phyloP scores from a whole-genome alignment of 2,888 invertebrate species.

The Volucella bombylans region DNA sequence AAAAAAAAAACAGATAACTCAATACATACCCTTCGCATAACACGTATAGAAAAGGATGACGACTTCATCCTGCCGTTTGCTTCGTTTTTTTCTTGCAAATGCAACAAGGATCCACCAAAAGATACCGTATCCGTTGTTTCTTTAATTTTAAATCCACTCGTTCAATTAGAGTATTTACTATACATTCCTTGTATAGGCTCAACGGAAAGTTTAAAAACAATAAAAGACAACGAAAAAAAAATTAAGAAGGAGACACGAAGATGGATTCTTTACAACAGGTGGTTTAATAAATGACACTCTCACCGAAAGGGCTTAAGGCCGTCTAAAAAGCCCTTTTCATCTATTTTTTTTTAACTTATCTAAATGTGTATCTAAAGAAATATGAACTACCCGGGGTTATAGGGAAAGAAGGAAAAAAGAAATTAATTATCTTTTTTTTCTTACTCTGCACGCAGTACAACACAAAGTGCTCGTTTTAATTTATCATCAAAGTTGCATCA shows the following conservation, averaged over 20 bases:
- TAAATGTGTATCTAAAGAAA: constrained; percentile 50
- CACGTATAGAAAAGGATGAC: constrained; percentile 73
- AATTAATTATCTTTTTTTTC: constrained; percentile 10
- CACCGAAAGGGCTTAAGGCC: constrained; percentile 1
- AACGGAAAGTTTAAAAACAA: constrained; percentile 16
- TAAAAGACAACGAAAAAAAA: constrained; percentile 1
- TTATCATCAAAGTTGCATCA: constrained; percentile 3
- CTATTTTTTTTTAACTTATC: background rate
- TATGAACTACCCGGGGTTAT: background rate
- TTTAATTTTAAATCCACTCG: background rate
- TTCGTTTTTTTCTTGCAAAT: constrained; percentile 22
- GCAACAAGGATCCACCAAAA: constrained; percentile 25
- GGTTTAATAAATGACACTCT: constrained; percentile 49
- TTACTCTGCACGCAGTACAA: background rate
- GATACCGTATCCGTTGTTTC: constrained; percentile 1
- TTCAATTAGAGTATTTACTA: background rate
- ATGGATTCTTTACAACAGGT: constrained; percentile 57
- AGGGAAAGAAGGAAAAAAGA: background rate
- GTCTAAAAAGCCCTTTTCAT: constrained; percentile 22
- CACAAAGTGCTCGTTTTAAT: background rate
- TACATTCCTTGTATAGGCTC: constrained; percentile 30
- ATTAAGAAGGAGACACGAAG: background rate
- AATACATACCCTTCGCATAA: constrained; percentile 72
- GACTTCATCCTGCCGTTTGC: constrained; percentile 62
- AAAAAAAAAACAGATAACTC: background rate